Evolutionary conservation across 2,113 vertebrate species (phyloP).

Genomic region (Sphaerodactylus townsendi): DNA sequence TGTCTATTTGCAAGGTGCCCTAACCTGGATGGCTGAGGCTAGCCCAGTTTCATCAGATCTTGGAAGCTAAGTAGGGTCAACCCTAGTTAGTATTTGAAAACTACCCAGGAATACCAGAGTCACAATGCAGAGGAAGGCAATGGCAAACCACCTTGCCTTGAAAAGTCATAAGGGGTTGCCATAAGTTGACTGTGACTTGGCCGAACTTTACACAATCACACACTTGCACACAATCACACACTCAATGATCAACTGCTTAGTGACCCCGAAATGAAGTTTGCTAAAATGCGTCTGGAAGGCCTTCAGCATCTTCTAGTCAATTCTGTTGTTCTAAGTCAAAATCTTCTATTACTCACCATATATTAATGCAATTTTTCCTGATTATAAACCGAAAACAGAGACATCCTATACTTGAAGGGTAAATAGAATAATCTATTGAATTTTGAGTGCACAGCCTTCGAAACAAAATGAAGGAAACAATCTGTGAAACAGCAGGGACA

Average conservation of each 20-base stretch:
- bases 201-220: too few species aligned
- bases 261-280: background rate
- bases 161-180: too few species aligned
- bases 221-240: too few species aligned
- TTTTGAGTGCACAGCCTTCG: background rate
- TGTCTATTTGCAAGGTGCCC: background rate
- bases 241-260: background rate
- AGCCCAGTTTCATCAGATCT: too few species aligned
- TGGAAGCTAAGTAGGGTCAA: too few species aligned
- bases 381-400: background rate
- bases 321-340: background rate
- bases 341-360: background rate
- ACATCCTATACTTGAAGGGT: background rate
- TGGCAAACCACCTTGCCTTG: too few species aligned
- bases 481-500: background rate
- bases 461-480: background rate
- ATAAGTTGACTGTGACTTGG: too few species aligned
- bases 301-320: background rate
- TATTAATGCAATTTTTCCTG: background rate
- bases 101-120: too few species aligned
- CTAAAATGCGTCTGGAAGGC: background rate
- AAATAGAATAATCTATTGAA: background rate
- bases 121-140: too few species aligned
- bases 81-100: too few species aligned
- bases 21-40: too few species aligned